A percentile compares a stretch with the other conserved stretches of the same genome.
Conservation (phyloP, 1,140 invertebrate species). For the Heliconius melpomene region DNA sequence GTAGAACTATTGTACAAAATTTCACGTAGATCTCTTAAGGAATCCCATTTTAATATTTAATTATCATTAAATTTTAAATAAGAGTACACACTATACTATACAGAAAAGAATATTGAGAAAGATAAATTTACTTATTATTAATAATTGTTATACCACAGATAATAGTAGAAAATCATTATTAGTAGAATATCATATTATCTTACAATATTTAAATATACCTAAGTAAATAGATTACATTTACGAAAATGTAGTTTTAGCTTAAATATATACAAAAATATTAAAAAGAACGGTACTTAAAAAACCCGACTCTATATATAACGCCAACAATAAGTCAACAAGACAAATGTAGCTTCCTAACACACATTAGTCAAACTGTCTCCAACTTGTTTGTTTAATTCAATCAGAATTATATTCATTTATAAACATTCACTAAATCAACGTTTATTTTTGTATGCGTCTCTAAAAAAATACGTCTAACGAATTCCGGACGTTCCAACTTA, state of each 20-base stretch:
- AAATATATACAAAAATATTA: not conserved
- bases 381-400: constrained; percentile 35
- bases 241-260: not conserved
- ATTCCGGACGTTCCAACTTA: constrained; percentile 48
- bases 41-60: too few relatives aligned
- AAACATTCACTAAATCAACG: constrained; percentile 39
- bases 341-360: constrained; percentile 14
- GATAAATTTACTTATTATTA: too few relatives aligned
- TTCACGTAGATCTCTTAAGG: too few relatives aligned
- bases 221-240: not conserved
- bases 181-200: too few relatives aligned
- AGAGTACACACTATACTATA: too few relatives aligned
- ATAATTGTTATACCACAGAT: too few relatives aligned
- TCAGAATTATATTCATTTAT: constrained; percentile 20
- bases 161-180: too few relatives aligned
- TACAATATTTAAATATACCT: not conserved
- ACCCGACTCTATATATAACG: not conserved
- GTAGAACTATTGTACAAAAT: too few relatives aligned
- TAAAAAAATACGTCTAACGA: constrained; percentile 41
- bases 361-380: constrained; percentile 36
- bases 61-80: too few relatives aligned
- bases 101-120: too few relatives aligned
- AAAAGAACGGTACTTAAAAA: not conserved
- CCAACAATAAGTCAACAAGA: constrained; percentile 21
- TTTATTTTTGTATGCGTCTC: constrained; percentile 49